Evolutionary conservation across 2,113 vertebrate genomes (phyloP).

Genomic region (Carassius gibelio): DNA sequence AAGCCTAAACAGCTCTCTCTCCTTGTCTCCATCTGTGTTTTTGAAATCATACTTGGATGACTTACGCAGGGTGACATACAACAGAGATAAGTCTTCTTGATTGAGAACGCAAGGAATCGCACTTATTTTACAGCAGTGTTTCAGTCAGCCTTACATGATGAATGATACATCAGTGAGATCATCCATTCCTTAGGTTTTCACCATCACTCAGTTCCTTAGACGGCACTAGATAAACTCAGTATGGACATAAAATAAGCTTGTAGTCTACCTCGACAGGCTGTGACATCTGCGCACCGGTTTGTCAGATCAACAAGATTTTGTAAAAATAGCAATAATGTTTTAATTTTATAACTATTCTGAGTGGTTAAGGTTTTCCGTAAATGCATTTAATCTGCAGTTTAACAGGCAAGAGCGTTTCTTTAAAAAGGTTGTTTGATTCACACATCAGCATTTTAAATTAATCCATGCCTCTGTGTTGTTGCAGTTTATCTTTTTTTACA

Average conservation of each 20-base stretch:
- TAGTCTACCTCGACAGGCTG: neutral
- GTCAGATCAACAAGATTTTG: neutral
- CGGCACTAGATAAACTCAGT: neutral
- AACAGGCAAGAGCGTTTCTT: constrained; percentile 19
- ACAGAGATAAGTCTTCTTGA: neutral
- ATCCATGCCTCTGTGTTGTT: too few species aligned
- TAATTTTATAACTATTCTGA: neutral
- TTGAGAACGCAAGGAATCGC: neutral
- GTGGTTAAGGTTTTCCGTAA: neutral
- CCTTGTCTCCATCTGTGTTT: neutral
- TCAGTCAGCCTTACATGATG: neutral
- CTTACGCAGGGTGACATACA: neutral
- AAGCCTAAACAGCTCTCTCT: neutral
- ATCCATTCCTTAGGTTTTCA: constrained; percentile 13
- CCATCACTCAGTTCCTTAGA: constrained; percentile 10
- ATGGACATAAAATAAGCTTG: neutral
- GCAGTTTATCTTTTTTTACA: too few species aligned
- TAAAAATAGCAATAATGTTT: neutral
- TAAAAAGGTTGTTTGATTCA: constrained; percentile 20
- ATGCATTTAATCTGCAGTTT: constrained; percentile 26
- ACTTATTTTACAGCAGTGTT: neutral
- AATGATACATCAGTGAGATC: constrained; percentile 2
- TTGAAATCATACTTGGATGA: neutral
- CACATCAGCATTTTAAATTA: constrained; percentile 41
- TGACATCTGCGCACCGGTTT: neutral